Conservation (phyloP, 2,797 vertebrate genomes). For the Thamnophis elegans region DNA sequence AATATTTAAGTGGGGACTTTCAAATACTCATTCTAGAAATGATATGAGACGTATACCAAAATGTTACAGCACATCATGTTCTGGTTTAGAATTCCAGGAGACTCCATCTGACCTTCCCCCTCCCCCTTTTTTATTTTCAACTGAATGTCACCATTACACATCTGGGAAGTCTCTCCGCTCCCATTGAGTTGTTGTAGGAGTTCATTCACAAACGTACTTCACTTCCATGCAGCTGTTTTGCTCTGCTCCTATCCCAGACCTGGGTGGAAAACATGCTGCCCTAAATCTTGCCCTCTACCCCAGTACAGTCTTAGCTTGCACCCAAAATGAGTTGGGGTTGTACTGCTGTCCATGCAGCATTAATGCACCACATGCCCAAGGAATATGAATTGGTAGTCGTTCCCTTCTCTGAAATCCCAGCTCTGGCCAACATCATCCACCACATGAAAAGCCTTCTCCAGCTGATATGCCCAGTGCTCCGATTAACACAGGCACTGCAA, state of each 20-base stretch:
- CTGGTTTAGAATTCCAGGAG: background rate
- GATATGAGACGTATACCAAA: background rate
- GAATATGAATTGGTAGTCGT: background rate
- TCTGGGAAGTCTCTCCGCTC: background rate
- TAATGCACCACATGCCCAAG: background rate
- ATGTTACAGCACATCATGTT: background rate
- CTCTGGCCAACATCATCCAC: background rate
- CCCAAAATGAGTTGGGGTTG: background rate
- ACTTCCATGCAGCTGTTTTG: background rate
- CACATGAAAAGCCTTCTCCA: background rate
- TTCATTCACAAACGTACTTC: background rate
- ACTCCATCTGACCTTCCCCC: background rate
- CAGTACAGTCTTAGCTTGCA: background rate
- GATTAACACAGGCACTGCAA: background rate
- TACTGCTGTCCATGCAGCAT: background rate
- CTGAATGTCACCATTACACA: background rate
- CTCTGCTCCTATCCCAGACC: background rate
- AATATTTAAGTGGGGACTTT: background rate
- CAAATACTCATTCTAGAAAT: background rate
- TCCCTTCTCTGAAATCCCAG: background rate
- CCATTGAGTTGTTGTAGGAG: background rate
- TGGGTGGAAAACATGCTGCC: background rate
- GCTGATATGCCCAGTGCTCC: background rate
- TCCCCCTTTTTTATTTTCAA: background rate
- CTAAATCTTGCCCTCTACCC: background rate